Percentiles rank a stretch among this genome's conserved stretches.
phyloP scores from a whole-genome alignment of 2,888 invertebrate species.

The Oligia fasciuncula region DNA sequence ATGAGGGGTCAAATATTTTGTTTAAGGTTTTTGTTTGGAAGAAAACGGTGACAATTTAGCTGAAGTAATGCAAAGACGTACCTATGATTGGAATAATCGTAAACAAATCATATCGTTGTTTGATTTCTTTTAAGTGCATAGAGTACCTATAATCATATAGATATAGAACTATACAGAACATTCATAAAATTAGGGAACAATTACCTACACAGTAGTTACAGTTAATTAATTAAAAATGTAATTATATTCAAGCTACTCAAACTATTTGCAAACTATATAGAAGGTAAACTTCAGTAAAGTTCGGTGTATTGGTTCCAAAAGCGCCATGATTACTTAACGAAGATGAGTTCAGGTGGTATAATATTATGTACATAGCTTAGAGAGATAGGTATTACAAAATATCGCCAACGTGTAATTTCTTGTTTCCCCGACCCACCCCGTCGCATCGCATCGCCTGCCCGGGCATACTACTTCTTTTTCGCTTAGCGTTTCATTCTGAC shows the following conservation, averaged over 20 bases:
- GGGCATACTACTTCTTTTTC: not conserved
- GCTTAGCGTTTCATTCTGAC: too few species aligned
- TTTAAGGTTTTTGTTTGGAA: too few species aligned
- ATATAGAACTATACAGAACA: not conserved
- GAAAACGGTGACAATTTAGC: too few species aligned
- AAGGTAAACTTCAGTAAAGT: slow-evolving; percentile 39
- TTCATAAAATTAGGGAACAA: not conserved
- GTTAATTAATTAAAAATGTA: slow-evolving; percentile 13
- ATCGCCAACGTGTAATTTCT: not conserved
- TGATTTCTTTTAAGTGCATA: not conserved
- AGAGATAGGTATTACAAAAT: not conserved
- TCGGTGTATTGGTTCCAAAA: slow-evolving; percentile 30
- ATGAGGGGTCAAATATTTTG: too few species aligned
- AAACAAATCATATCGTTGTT: too few species aligned
- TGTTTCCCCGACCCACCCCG: not conserved
- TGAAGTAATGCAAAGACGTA: too few species aligned
- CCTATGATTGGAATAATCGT: too few species aligned
- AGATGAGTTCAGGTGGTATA: slow-evolving; percentile 8
- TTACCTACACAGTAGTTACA: not conserved
- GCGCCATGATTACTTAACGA: slow-evolving; percentile 27
- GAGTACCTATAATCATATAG: not conserved
- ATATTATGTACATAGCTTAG: slow-evolving; percentile 9
- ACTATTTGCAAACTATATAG: slow-evolving; percentile 33
- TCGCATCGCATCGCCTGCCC: not conserved
- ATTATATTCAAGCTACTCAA: slow-evolving; percentile 22